phyloP scores from a whole-genome alignment of 2,888 invertebrate genomes.

The Ectropis crepuscularia region DNA sequence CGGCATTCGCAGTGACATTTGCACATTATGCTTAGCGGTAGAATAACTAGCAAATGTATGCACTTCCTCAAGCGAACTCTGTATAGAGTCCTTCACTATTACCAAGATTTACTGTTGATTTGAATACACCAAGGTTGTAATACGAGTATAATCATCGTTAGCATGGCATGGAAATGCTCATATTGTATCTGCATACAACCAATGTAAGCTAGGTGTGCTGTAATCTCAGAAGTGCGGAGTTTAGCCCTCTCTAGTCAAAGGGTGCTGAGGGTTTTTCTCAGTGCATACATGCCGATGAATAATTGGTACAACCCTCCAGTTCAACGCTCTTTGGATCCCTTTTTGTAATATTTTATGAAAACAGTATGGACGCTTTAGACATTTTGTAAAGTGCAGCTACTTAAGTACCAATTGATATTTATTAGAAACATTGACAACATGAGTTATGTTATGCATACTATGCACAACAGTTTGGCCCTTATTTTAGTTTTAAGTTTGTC shows the following conservation, averaged over 20 bases:
- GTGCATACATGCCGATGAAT: slow-evolving; percentile 62
- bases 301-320: slow-evolving; percentile 60
- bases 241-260: slow-evolving; percentile 42
- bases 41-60: too few species aligned
- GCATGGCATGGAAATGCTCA: too few species aligned
- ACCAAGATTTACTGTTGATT: too few species aligned
- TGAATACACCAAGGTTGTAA: too few species aligned
- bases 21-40: too few species aligned
- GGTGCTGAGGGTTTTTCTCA: slow-evolving; percentile 53
- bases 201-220: not conserved
- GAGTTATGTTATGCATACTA: not conserved
- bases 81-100: too few species aligned
- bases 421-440: too few species aligned
- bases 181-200: too few species aligned
- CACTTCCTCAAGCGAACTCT: too few species aligned
- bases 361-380: slow-evolving; percentile 14
- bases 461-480: not conserved
- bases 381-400: not conserved
- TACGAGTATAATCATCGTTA: too few species aligned
- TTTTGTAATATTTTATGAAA: slow-evolving; percentile 9
- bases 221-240: slow-evolving; percentile 39
- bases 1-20: too few species aligned
- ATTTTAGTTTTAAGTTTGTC: not conserved
- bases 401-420: too few species aligned
- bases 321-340: slow-evolving; percentile 55